Evolutionary conservation across 2,797 vertebrate genomes (phyloP), one percentile per base, ranked within the genome.

Genomic region (Calcarius lapponicus): DNA sequence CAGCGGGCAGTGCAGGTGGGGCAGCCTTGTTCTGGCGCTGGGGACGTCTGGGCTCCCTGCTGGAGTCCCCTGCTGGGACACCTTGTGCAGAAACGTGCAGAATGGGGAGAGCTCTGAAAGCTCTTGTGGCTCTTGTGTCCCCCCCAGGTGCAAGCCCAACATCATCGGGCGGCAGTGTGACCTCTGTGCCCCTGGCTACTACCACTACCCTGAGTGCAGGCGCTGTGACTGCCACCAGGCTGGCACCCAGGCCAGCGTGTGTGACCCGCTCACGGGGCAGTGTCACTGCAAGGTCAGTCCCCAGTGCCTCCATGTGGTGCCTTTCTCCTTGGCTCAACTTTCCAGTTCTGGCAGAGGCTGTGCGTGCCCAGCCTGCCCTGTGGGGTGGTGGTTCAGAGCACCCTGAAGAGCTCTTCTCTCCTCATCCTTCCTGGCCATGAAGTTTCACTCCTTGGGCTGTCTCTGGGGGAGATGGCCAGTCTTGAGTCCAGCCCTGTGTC

Each of bases 1-100:
- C 92, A 99, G 98, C 0, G 99, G 99, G 57, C 99, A 99, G 98
- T 99, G 99, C 99, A 98, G 98, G 99, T 99, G 94, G 75, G 92
- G 56, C 28, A 64, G 60, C 69, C 42, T 10, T 24, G 24, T 62
- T 28, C 21, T 5, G 2, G 16, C 4, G 2, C 56, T 14, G 22
- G 8, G 4, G 4, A 4, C 2, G 1, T 6, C 50, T 17, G 3
- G 2, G 32, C 21, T 17, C 28, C 57, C 40, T 19, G 40, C 65
- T 34, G 20, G 38, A 43, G 32, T 54, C 13, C 31, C 51, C 53
- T 0, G 9, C 13, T 56, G 40, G 51, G 38, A n/a, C 20, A 5
- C 0, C 0, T 19, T 2, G 2, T 45, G 45, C 45, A 21, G 26
- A n/a, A 36, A 19, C 0, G 0, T 36, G 48, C 28, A n/a, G 57